Base-by-base conservation (phyloP, 2,888 invertebrate species). In the Mesoligia furuncula region DNA sequence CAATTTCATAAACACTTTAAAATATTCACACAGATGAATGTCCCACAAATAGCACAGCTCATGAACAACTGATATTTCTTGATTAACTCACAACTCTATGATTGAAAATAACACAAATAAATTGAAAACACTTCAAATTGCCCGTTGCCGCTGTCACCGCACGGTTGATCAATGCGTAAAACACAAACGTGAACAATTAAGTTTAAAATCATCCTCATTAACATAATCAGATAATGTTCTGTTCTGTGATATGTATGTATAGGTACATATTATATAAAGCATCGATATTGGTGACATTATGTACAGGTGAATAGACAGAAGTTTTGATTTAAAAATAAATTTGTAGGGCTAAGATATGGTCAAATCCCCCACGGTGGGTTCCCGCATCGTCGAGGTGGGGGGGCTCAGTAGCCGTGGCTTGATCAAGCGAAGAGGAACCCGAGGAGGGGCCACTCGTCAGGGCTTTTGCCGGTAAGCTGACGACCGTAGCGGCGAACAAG, bases 121-220 rank as follows among this genome's bases (percentile, higher is more conserved):
- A 69, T 73, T 71, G 64, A 64, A 87, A 86, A 85, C 77, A 72
- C 69, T 77, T 79, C 39, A 73, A 80, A 75, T 75, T 80, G 73
- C 69, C 74, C 36, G 79, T 75, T 45, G 54, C 59, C 24, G 42
- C 65, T 66, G 73, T 70, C 75, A 72, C 87, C 85, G 70, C 84
- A 71, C 61, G 65, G 82, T 80, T 80, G 80, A 87, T 83, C 70
- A 80, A 65, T 75, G 77, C 72, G 72, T 77, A 78, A 81, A 86
- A 87, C 87, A 81, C 88, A 84, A 87, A 75, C 88, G 82, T 80
- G 72, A 75, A 89, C 89, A 90, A 91, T 91, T 90, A 90, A 88
- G 87, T 91, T 90, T 91, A 85, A 89, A 91, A 91, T 89, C 89
- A 87, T 84, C 87, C 86, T 89, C 89, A 90, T 91, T 91, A 91